A percentile compares a stretch with the other conserved stretches of the same genome.
Conservation (phyloP, 2,888 invertebrate genomes). For the Fabriciana adippe region DNA sequence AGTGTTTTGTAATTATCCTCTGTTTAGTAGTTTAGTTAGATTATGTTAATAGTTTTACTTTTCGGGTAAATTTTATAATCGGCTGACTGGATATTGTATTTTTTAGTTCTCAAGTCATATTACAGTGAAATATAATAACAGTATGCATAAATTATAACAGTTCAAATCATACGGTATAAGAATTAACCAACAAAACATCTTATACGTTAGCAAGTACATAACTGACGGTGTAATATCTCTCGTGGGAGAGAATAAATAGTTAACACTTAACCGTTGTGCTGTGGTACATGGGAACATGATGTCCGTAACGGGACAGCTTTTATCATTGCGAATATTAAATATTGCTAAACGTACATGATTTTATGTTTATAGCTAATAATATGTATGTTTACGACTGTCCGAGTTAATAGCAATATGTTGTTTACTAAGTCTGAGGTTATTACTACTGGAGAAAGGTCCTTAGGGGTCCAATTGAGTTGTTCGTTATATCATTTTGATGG, state of each 20-base stretch:
- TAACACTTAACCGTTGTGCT: conserved; percentile 44
- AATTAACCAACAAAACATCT: conserved; percentile 16
- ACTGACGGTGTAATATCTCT: conserved; percentile 33
- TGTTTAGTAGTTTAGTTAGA: too few species aligned
- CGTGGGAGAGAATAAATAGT: conserved; percentile 39
- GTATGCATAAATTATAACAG: conserved; percentile 3
- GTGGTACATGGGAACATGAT: conserved; percentile 39
- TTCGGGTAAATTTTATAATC: too few species aligned
- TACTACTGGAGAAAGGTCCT: too few species aligned
- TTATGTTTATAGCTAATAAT: not conserved
- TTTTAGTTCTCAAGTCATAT: too few species aligned
- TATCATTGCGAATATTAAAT: conserved; percentile 23
- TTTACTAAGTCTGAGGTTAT: too few species aligned
- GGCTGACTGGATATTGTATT: too few species aligned
- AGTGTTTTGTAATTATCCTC: too few species aligned
- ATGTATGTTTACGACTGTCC: not conserved
- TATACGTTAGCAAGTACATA: conserved; percentile 29
- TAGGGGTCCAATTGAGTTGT: too few species aligned
- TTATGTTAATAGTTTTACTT: too few species aligned
- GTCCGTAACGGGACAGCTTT: conserved; percentile 37
- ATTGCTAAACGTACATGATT: conserved; percentile 12
- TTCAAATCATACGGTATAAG: conserved; percentile 6
- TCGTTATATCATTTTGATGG: too few species aligned
- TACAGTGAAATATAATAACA: not conserved
- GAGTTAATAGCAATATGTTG: too few species aligned